A percentile compares a stretch with the other conserved stretches of the same genome.
phyloP scores from a whole-genome alignment of 92 coral and sea anemone species.

The Chrysogorgia sp. region DNA sequence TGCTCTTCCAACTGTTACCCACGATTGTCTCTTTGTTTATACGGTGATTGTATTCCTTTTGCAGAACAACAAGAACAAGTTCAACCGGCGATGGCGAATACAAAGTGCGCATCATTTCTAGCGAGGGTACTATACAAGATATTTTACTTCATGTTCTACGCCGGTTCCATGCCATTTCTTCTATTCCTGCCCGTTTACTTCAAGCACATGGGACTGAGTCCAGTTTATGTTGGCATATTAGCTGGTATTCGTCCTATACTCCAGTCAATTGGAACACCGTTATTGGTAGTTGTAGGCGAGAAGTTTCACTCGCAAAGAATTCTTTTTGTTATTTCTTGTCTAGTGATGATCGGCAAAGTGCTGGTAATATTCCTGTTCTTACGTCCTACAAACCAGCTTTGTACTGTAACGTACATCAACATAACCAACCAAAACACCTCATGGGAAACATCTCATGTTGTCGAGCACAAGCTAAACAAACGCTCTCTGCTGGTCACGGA shows the following conservation, averaged over 20 bases:
- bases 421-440: neutral
- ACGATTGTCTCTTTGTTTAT: too few species aligned
- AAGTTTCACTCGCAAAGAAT: conserved; percentile 71
- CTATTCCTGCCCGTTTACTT: conserved; percentile 87
- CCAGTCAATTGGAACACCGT: conserved; percentile 90
- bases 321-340: conserved; percentile 58
- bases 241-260: conserved; percentile 85
- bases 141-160: conserved; percentile 84
- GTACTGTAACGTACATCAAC: conserved; percentile 13
- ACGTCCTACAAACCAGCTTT: conserved; percentile 28
- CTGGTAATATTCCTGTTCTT: conserved; percentile 32
- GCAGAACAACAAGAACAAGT: too few species aligned
- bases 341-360: conserved; percentile 20
- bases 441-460: neutral
- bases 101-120: neutral
- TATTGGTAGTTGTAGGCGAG: conserved; percentile 78
- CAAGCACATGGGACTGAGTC: conserved; percentile 74
- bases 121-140: conserved; percentile 61
- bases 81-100: neutral
- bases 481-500: neutral
- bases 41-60: too few species aligned
- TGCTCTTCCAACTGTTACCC: too few species aligned
- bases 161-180: conserved; percentile 75
- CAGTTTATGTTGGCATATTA: conserved; percentile 70
- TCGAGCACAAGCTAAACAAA: conserved; percentile 32